phyloP scores from a whole-genome alignment of 2,888 invertebrate genomes.

The Megaustenia siamemsis region DNA sequence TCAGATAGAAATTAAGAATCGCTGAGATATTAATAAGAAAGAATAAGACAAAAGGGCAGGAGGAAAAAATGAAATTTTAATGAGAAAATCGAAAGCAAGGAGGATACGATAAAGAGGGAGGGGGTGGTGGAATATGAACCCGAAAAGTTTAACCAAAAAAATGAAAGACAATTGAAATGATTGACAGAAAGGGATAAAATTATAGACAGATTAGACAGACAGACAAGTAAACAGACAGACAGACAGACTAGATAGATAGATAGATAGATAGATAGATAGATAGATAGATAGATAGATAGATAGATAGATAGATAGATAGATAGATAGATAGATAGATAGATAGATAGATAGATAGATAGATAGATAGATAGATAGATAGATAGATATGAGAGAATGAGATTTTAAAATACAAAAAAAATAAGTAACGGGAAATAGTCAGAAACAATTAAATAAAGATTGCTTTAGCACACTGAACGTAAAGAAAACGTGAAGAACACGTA shows the following conservation, averaged over 20 bases:
- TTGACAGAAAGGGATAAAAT: background rate
- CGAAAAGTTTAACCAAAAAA: background rate
- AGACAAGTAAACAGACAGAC: too few species aligned
- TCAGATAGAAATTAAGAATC: too few species aligned
- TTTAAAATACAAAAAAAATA: background rate
- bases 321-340: background rate
- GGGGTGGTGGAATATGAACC: background rate
- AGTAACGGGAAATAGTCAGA: background rate
- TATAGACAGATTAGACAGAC: background rate
- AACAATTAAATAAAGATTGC: background rate
- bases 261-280: background rate
- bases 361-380: background rate
- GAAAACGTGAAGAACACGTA: background rate
- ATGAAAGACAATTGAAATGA: background rate
- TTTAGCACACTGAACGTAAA: background rate
- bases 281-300: background rate
- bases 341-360: background rate
- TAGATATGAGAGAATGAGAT: too few species aligned
- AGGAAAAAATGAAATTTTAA: background rate
- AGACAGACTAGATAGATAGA: background rate
- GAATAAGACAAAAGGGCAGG: too few species aligned
- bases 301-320: background rate
- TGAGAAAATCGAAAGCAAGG: background rate
- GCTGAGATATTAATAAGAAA: too few species aligned
- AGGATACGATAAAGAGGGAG: background rate